Evolutionary conservation across 2,797 vertebrate genomes (phyloP).

Genomic region (Danionella dracula): DNA sequence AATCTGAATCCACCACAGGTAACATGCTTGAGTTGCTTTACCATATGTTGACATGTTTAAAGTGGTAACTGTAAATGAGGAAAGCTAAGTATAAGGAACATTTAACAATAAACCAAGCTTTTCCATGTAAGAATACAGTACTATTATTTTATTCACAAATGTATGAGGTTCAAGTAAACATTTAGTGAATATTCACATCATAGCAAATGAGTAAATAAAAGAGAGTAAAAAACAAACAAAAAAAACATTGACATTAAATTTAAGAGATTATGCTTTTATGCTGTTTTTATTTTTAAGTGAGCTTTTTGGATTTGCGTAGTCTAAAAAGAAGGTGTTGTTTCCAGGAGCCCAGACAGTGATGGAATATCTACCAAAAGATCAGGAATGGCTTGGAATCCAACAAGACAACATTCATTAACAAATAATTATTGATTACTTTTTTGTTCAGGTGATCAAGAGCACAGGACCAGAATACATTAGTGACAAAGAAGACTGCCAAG

Average conservation of each 20-base stretch:
- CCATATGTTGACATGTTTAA: slow-evolving; percentile 46
- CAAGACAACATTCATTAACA: too few relatives aligned
- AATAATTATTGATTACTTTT: too few relatives aligned
- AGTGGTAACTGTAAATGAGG: slow-evolving; percentile 46
- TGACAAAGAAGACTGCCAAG: too few relatives aligned
- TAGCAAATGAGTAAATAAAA: slow-evolving; percentile 30
- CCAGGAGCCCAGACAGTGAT: background rate
- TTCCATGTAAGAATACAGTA: background rate
- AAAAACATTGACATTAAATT: background rate
- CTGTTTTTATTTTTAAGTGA: slow-evolving; percentile 28
- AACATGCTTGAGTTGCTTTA: slow-evolving; percentile 38
- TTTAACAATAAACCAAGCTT: background rate
- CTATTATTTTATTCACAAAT: too few relatives aligned
- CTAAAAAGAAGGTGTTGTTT: slow-evolving; percentile 27
- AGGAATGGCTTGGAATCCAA: too few relatives aligned
- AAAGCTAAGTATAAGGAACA: slow-evolving; percentile 30
- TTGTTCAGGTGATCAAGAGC: too few relatives aligned
- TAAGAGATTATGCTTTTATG: too few relatives aligned
- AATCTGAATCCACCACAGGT: slow-evolving; percentile 47
- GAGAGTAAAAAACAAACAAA: slow-evolving; percentile 21
- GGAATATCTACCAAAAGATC: too few relatives aligned
- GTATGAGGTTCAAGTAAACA: slow-evolving; percentile 12
- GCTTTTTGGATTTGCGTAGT: too few relatives aligned
- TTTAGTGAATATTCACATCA: slow-evolving; percentile 1
- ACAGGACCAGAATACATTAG: too few relatives aligned